phyloP scores from a whole-genome alignment of 2,888 invertebrate genomes.

The Caenorhabditis panamensis region DNA sequence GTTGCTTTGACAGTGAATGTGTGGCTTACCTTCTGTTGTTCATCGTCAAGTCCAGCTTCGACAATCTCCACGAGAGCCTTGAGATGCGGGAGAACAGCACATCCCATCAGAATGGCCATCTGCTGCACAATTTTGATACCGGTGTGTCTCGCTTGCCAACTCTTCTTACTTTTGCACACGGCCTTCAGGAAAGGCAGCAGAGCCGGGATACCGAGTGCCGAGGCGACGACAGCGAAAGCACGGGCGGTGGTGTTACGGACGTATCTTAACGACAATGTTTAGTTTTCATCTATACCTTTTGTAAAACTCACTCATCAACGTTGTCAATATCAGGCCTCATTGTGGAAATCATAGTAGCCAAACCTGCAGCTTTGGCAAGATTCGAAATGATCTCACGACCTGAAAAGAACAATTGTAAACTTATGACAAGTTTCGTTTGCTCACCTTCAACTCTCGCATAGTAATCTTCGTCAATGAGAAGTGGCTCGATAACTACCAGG shows the following conservation, averaged over 20 bases:
- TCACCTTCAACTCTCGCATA: conserved; percentile 96
- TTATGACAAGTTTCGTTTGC: not conserved
- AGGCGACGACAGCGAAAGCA: conserved; percentile 99
- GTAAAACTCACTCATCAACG: conserved; percentile 82
- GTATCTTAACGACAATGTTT: conserved; percentile 84
- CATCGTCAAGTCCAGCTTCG: conserved; percentile 97
- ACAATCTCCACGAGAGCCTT: conserved; percentile 99
- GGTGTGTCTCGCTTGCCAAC: conserved; percentile 98
- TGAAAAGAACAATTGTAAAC: conserved; percentile 11
- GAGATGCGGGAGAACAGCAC: conserved; percentile 97
- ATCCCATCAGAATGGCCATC: conserved; percentile 99
- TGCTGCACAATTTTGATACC: conserved; percentile 99
- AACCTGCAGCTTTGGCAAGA: conserved; percentile 97
- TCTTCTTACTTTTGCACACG: conserved; percentile 98
- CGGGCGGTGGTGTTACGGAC: conserved; percentile 99
- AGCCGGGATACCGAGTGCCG: conserved; percentile 97
- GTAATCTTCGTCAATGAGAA: conserved; percentile 99
- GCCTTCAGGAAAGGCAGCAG: conserved; percentile 96
- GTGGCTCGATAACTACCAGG: conserved; percentile 97
- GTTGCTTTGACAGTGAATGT: not conserved
- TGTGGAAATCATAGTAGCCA: conserved; percentile 99
- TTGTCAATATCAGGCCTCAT: conserved; percentile 99
- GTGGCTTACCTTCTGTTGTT: conserved; percentile 91
- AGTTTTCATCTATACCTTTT: not conserved
- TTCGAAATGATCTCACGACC: conserved; percentile 93